Evolutionary conservation across 2,113 vertebrate genomes (phyloP), one percentile per base, ranked within the genome.

Genomic region (Lepus europaeus): DNA sequence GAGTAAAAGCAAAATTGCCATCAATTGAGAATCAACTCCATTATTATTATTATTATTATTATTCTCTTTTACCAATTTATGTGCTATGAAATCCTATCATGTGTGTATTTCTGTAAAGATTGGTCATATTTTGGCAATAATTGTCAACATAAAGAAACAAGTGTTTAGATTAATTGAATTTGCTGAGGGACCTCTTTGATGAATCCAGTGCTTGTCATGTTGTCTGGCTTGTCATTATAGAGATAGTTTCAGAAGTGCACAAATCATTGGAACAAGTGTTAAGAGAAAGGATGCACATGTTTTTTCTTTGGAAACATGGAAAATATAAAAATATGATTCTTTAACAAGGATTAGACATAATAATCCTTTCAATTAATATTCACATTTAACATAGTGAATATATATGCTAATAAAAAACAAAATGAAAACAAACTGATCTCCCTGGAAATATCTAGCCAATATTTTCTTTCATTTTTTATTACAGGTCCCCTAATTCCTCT

Each of bases 71-170:
- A 73, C 17, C 10, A 80, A 89, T 86, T 79, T 73, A 63, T 89
- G 53, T 77, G 13, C n/a, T 73, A 3, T 11, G n/a, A 22, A 20
- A 92, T 56, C 23, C 88, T 51, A 81, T 61, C n/a, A 78, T 88
- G 23, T 6, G 64, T 90, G 17, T 56, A 49, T 76, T 82, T 91
- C 56, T 23, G 61, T 25, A 89, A 10, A 76, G 5, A 69, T 59
- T 96, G 80, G 33, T 51, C n/a, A 86, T 79, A 73, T 56, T 88
- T 90, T 74, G 39, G 19, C 4, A 13, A 77, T 79, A 56, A 73
- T 68, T 33, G 61, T 66, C 14, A 61, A 66, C 23, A 86, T 69
- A 56, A 94, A 92, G 6, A 11, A 74, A 91, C 49, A 1, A 51
- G 0, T 70, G 9, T 36, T 86, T 29, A 56, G 31, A 66, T 88